Evolutionary conservation across 92 coral and sea anemone genomes (phyloP).

Genomic region (Scolanthus callimorphus): DNA sequence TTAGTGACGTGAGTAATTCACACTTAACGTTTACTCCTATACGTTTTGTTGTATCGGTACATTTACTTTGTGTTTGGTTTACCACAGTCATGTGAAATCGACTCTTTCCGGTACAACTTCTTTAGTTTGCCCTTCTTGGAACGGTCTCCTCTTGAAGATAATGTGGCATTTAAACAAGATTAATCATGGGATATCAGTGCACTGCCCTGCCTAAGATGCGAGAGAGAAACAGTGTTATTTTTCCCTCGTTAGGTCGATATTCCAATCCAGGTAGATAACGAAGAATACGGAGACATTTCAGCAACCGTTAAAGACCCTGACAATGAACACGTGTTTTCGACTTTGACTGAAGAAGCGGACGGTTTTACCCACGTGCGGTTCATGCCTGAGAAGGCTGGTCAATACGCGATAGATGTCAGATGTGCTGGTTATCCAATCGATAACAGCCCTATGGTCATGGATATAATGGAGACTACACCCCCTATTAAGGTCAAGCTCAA

Average conservation of each 20-base stretch:
- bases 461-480: conserved; percentile 41
- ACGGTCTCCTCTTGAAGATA: no score
- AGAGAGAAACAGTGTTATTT: no score
- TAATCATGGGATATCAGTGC: no score
- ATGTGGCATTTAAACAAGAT: no score
- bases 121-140: no score
- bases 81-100: no score
- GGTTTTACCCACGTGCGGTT: conserved; percentile 74
- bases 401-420: conserved; percentile 73
- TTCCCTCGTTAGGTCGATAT: conserved; percentile 28
- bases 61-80: no score
- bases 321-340: conserved; percentile 51
- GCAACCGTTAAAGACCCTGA: conserved; percentile 66
- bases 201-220: no score
- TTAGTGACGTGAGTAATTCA: no score
- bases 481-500: conserved; percentile 61
- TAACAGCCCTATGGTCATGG: conserved; percentile 81
- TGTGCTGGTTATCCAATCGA: conserved; percentile 69
- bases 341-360: conserved; percentile 53
- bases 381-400: conserved; percentile 56
- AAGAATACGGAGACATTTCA: conserved; percentile 59
- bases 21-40: no score
- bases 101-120: no score
- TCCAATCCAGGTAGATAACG: conserved; percentile 77
- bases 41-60: no score